Percentiles rank a stretch among this genome's conserved stretches.
These are phyloP conservation scores for Manis javanica DNA, from an alignment of 2,797 vertebrate species.

Conservation along the genomic window DNA sequence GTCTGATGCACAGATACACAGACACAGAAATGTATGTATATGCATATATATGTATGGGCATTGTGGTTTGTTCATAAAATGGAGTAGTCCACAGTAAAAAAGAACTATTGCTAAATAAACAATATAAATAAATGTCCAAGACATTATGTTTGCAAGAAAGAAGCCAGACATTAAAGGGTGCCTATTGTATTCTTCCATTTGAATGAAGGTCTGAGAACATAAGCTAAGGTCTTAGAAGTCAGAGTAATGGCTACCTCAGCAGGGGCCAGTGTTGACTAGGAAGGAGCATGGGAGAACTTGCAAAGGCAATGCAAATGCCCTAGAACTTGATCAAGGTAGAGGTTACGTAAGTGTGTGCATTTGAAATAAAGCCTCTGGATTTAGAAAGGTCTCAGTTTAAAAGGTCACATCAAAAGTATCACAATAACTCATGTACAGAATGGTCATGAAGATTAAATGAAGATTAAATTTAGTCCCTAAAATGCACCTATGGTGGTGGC, in stretches of 20 bases:
- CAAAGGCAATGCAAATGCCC: background rate
- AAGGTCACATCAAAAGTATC: background rate
- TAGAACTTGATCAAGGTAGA: background rate
- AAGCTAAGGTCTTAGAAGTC: background rate
- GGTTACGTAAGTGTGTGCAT: no score
- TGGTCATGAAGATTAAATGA: background rate
- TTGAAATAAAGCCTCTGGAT: background rate
- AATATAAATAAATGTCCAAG: background rate
- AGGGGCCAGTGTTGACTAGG: background rate
- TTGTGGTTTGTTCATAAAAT: background rate
- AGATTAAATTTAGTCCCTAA: background rate
- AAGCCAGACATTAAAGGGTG: background rate
- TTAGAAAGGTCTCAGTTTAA: background rate
- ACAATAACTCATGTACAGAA: background rate
- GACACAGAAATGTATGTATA: no score
- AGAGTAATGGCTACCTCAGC: background rate
- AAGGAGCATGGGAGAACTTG: background rate
- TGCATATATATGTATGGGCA: background rate
- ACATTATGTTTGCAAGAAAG: background rate
- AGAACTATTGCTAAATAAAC: background rate
- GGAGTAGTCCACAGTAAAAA: background rate
- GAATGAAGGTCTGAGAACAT: background rate
- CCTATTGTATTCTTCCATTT: background rate
- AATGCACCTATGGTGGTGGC: accelerated
- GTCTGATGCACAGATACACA: background rate